Percentiles rank a stretch among this genome's conserved stretches.
phyloP scores from a whole-genome alignment of 2,113 vertebrate genomes.

The Casuarius casuarius region DNA sequence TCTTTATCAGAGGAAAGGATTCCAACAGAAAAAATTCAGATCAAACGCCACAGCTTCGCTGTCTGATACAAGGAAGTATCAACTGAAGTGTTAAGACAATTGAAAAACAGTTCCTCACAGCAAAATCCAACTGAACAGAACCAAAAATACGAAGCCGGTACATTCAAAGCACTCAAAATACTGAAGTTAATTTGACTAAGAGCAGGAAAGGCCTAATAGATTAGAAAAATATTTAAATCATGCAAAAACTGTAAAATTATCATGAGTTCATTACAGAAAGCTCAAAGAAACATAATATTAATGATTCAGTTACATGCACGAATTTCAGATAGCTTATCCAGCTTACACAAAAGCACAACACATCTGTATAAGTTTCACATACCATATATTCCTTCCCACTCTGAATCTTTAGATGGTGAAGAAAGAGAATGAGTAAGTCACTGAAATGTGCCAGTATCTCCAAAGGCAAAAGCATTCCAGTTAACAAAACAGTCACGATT shows the following conservation, averaged over 20 bases:
- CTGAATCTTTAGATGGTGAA: conserved; percentile 61
- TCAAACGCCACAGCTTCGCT: background rate
- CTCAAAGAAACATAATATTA: background rate
- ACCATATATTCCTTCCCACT: conserved; percentile 73
- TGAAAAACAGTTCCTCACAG: background rate
- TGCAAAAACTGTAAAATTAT: background rate
- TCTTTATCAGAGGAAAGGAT: background rate
- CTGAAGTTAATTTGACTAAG: conserved; percentile 1
- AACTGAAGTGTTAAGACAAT: background rate
- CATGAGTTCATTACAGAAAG: background rate
- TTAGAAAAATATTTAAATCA: background rate
- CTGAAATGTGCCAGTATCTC: background rate
- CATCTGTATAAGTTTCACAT: conserved; percentile 31
- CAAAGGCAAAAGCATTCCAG: background rate
- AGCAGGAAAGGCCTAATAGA: background rate
- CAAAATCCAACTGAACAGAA: background rate
- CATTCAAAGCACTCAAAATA: background rate
- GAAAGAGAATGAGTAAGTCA: conserved; percentile 55
- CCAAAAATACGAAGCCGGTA: background rate
- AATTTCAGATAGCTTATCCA: background rate
- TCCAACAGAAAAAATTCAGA: background rate
- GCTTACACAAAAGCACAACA: conserved; percentile 32
- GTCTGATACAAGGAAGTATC: background rate
- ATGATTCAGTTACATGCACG: conserved; percentile 41
- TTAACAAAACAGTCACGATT: background rate